Base-by-base conservation (phyloP, 2,888 invertebrate species). In the Argyra leucocephala region DNA sequence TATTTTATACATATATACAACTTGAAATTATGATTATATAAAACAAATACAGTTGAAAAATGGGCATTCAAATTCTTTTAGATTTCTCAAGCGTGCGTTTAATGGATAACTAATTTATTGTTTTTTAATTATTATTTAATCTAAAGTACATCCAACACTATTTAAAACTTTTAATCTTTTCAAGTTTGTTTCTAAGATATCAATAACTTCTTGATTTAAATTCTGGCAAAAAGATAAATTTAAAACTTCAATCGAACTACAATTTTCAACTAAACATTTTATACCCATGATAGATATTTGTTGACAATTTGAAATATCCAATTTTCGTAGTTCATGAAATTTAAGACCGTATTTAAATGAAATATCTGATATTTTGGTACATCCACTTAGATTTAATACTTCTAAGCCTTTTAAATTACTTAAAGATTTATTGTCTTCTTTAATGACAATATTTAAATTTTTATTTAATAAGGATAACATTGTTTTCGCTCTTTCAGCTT, bases 321-420 rank as follows among this genome's bases (percentile, higher is more conserved):
- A 79, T 67, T 81, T 79, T 37, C 78, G 78, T 9, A 90, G 79
- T 75, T 88, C 88, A 63, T 82, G 81, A 72, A 88, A 88, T 67
- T 82, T 82, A 68, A 90, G 83, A 57, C 87, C 85, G 71, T 88
- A 85, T 67, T 83, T 86, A 12, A 90, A 74, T 68, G 89, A 88
- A 0, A 87, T 84, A 76, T 90, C 89, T 22, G 88, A 87, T 64
- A 90, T 85, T 75, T 84, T 84, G 69, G 85, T 86, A 73, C 90
- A 90, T 1, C 85, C 84, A 66, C 85, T 84, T 21, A 90, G 79
- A 73, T 89, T 86, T 7, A 90, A 78, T 62, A 83, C 81, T 67
- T 78, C 81, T 2, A 90, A 80, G 0, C 82, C 80, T 69, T 80
- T 83, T 18, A 86, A 72, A 37, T 83, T 79, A 37, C 82, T 82